Percentiles rank a stretch among this genome's conserved stretches.
phyloP scores from a whole-genome alignment of 2,888 invertebrate species.

The Agrochola circellaris region DNA sequence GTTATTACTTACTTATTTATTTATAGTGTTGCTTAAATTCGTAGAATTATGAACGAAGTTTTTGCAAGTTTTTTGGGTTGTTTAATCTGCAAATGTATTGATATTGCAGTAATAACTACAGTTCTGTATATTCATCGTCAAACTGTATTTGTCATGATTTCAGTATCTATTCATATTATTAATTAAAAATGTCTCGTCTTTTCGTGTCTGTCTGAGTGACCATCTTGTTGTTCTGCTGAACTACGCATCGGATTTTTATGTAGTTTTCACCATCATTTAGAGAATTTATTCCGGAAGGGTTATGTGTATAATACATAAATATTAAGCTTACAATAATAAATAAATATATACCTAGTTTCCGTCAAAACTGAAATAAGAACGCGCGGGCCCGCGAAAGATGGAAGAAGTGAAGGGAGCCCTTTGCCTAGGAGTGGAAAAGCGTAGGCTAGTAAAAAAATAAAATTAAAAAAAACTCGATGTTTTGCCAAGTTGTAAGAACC shows the following conservation, averaged over 20 bases:
- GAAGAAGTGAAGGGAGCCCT: not conserved
- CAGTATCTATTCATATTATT: not conserved
- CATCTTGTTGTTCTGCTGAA: not conserved
- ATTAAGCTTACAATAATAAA: not conserved
- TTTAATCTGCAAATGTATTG: not conserved
- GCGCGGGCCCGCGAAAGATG: too few species aligned
- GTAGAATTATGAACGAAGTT: not conserved
- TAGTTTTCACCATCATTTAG: not conserved
- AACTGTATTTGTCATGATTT: not conserved
- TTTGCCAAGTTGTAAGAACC: not conserved
- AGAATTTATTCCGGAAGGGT: not conserved
- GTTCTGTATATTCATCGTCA: not conserved
- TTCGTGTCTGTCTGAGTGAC: not conserved
- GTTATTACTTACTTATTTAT: constrained; percentile 18
- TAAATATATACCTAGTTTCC: not conserved
- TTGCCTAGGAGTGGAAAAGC: not conserved
- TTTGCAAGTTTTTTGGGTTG: not conserved
- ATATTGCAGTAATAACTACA: not conserved
- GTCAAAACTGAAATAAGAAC: too few species aligned
- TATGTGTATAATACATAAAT: not conserved
- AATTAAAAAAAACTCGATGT: not conserved
- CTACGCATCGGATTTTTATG: too few species aligned
- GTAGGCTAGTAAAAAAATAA: too few species aligned
- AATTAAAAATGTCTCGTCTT: not conserved
- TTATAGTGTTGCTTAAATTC: constrained; percentile 1